Evolutionary conservation across 2,888 invertebrate species (phyloP).

Genomic region (Trichacis sp.): DNA sequence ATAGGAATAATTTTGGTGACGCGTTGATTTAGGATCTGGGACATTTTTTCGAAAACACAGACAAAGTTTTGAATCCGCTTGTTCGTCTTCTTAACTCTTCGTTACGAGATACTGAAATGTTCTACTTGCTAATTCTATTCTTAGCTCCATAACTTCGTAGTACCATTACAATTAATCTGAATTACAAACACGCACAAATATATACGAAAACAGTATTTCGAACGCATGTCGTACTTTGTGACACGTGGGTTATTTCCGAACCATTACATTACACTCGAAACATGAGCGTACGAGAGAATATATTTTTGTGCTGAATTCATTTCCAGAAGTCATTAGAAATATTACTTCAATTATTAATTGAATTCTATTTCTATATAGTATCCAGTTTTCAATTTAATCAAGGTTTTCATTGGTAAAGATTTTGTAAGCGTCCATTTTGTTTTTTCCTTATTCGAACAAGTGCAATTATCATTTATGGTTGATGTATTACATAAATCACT

Average conservation of each 20-base stretch:
- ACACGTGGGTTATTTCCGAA: conserved; percentile 34
- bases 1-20: too few species aligned
- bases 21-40: too few species aligned
- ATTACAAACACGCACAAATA: conserved; percentile 42
- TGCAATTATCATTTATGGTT: not conserved
- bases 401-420: too few species aligned
- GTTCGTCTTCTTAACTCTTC: conserved; percentile 24
- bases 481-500: not conserved
- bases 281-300: conserved; percentile 18
- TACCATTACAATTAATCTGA: conserved; percentile 43
- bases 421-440: too few species aligned
- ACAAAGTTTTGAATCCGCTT: conserved; percentile 13
- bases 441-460: not conserved
- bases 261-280: conserved; percentile 14
- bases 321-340: too few species aligned
- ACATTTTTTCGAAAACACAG: not conserved
- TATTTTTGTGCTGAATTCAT: conserved; percentile 5
- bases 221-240: conserved; percentile 30
- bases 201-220: conserved; percentile 37
- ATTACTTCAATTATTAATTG: too few species aligned
- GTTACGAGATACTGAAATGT: conserved; percentile 35
- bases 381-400: too few species aligned
- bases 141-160: conserved; percentile 38
- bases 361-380: too few species aligned
- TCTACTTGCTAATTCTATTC: conserved; percentile 39